Evolutionary conservation across 2,888 invertebrate species (phyloP).

Genomic region (Agonopterix alstromeriana): DNA sequence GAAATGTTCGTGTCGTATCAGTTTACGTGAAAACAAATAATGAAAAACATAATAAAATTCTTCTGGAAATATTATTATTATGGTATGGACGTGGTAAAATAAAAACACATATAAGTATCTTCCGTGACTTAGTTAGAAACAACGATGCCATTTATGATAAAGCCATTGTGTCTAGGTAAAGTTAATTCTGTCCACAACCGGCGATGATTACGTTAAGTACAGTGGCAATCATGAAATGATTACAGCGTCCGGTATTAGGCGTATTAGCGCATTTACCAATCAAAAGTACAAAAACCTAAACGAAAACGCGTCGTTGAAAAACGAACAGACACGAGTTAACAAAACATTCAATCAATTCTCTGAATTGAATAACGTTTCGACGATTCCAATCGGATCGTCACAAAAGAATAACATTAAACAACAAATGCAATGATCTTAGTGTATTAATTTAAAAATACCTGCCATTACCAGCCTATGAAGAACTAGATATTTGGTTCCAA

Average conservation of each 20-base stretch:
- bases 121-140: slow-evolving; percentile 25
- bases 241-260: slow-evolving; percentile 56
- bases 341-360: no score
- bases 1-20: slow-evolving; percentile 17
- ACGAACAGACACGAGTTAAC: no score
- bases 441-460: no score
- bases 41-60: neutral
- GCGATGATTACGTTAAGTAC: slow-evolving; percentile 58
- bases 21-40: neutral
- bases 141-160: slow-evolving; percentile 35
- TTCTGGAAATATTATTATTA: slow-evolving; percentile 9
- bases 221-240: slow-evolving; percentile 62
- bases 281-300: slow-evolving; percentile 28
- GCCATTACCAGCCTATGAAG: no score
- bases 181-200: slow-evolving; percentile 42
- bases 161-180: slow-evolving; percentile 51
- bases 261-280: slow-evolving; percentile 53
- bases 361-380: no score
- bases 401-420: no score
- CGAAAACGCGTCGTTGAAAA: no score
- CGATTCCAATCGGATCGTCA: no score
- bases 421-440: no score
- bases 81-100: slow-evolving; percentile 5
- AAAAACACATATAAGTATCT: slow-evolving; percentile 7
- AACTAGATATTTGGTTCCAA: no score